Evolutionary conservation across 1,140 invertebrate species (phyloP).

Genomic region (Hycleus cichorii): DNA sequence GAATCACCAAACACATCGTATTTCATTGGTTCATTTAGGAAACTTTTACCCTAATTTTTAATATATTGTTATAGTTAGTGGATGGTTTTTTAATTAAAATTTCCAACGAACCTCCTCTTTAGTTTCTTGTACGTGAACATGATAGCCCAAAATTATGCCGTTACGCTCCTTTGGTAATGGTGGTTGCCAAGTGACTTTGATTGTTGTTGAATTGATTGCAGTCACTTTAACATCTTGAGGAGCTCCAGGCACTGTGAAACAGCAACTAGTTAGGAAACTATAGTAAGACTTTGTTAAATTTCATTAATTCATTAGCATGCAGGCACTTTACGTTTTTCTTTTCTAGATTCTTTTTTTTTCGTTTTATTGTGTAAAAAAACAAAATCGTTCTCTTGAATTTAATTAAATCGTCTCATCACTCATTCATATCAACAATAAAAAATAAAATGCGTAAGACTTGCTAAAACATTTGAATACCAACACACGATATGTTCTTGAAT

Average conservation of each 20-base stretch:
- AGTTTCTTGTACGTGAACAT: conserved; percentile 90
- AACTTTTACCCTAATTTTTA: conserved; percentile 60
- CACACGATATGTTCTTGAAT: conserved; percentile 40
- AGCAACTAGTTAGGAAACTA: background rate
- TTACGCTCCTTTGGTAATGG: conserved; percentile 85
- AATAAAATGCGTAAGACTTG: conserved; percentile 19
- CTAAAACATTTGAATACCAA: conserved; percentile 47
- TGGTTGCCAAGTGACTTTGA: conserved; percentile 86
- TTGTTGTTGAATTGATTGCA: conserved; percentile 85
- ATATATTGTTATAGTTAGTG: background rate
- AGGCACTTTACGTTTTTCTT: conserved; percentile 34
- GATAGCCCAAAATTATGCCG: conserved; percentile 94
- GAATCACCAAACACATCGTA: conserved; percentile 75
- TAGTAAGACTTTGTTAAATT: background rate
- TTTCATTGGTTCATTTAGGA: conserved; percentile 75
- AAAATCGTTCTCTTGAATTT: conserved; percentile 1
- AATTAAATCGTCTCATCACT: conserved; percentile 1
- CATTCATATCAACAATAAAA: conserved; percentile 15
- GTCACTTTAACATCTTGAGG: conserved; percentile 83
- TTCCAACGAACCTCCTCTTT: conserved; percentile 60
- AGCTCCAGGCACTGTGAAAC: conserved; percentile 85
- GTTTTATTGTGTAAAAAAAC: background rate
- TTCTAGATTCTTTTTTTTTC: conserved; percentile 16
- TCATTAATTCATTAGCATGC: conserved; percentile 27
- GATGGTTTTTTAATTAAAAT: background rate